phyloP scores from a whole-genome alignment of 1,140 invertebrate genomes.

The Leptinotarsa defecta region DNA sequence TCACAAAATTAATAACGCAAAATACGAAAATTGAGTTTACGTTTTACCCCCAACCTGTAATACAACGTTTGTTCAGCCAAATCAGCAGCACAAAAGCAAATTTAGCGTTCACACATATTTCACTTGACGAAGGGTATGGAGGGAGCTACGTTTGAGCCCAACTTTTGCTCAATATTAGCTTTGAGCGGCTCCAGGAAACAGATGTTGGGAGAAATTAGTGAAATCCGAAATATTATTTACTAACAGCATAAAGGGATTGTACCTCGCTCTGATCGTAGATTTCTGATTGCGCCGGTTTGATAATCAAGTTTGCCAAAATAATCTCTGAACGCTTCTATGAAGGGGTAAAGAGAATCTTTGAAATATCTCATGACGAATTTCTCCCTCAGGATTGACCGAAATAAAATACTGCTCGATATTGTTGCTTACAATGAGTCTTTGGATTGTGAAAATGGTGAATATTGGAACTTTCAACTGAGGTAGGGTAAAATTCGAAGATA shows the following conservation, averaged over 20 bases:
- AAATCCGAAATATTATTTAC: neutral
- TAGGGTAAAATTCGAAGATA: too few relatives aligned
- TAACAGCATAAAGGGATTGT: neutral
- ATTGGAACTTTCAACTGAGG: too few relatives aligned
- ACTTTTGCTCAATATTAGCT: slow-evolving; percentile 22
- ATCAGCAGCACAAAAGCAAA: slow-evolving; percentile 9
- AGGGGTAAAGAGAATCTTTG: too few relatives aligned
- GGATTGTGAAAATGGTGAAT: too few relatives aligned
- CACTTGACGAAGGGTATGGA: neutral
- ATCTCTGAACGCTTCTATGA: too few relatives aligned
- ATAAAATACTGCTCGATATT: too few relatives aligned
- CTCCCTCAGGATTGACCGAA: too few relatives aligned
- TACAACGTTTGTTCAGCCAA: slow-evolving; percentile 12
- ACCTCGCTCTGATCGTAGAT: too few relatives aligned
- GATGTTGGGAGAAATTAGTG: neutral
- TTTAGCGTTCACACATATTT: slow-evolving; percentile 23
- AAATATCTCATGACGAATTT: too few relatives aligned
- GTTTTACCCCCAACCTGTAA: slow-evolving; percentile 12
- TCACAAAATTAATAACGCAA: slow-evolving; percentile 24
- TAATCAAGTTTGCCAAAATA: too few relatives aligned
- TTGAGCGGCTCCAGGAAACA: slow-evolving; percentile 11
- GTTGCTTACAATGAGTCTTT: too few relatives aligned
- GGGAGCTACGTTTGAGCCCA: neutral
- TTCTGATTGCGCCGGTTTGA: too few relatives aligned
- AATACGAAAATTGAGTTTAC: slow-evolving; percentile 22